Evolutionary conservation across 2,797 vertebrate species (phyloP).

Genomic region (Sternotherus odoratus): DNA sequence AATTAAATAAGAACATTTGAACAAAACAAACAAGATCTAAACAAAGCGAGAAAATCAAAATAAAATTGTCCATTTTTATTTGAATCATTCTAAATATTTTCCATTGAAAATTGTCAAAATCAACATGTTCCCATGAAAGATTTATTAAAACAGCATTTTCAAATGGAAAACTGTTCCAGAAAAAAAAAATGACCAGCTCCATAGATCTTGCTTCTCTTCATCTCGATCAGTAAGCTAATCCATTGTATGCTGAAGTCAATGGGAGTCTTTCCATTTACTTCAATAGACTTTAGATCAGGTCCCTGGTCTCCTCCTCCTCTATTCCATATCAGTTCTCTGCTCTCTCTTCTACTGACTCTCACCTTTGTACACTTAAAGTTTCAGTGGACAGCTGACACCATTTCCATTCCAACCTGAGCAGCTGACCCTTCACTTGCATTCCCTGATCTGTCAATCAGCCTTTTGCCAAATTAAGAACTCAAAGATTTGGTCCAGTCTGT

Average conservation of each 20-base stretch:
- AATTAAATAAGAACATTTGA: background rate
- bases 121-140: background rate
- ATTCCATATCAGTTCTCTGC: background rate
- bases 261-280: background rate
- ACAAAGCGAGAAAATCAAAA: background rate
- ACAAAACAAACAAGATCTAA: background rate
- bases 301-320: background rate
- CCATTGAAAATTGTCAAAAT: background rate
- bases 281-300: background rate
- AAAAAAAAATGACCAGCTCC: background rate
- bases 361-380: background rate
- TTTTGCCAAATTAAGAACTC: background rate
- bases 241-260: background rate
- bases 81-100: background rate
- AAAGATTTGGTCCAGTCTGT: slow-evolving; percentile 17
- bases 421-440: background rate
- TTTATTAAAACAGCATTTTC: background rate
- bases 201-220: background rate
- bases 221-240: background rate
- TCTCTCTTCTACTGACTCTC: background rate
- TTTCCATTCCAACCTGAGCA: background rate
- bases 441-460: background rate
- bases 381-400: background rate
- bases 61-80: background rate
- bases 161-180: background rate